Evolutionary conservation across 2,888 invertebrate genomes (phyloP), one percentile per base, ranked within the genome.

Genomic region (Sarcophaga rosellei): DNA sequence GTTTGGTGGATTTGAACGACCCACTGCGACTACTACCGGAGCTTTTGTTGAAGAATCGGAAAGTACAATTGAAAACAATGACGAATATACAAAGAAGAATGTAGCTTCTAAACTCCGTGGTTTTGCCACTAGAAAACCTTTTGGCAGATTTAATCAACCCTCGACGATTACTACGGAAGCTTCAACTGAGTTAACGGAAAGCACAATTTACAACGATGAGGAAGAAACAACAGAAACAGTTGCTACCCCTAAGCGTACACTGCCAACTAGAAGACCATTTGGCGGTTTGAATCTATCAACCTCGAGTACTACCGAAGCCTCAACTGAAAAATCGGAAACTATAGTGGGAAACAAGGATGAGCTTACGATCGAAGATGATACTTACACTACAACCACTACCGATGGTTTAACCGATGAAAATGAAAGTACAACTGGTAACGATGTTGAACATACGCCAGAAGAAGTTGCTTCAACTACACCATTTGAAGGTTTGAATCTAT

Each of bases 271-370:
- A 11, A 53, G 20, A 66, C 62, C 73, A 5, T 73, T 47, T 59
- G 20, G 3, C 11, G 35, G 68, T 21, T 47, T 78, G 12, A 82
- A 62, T 5, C 83, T 80, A 12, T 23, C 70, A 11, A 77, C 70
- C 53, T 66, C 62, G 11, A 70, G 68, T 11, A 65, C 76, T 0
- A 80, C 74, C 35, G 81, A 80, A 63, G 15, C n/a, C 1, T 12
- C 53, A 35, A 8, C 15, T 35, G 21, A 69, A 53, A 44, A 63
- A 62, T 57, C 25, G 65, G 65, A 21, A 21, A 68, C 11, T 10
- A 61, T 45, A 17, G 4, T 45, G 11, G 47, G 11, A 1, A 69
- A 6, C 20, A 53, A 12, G 44, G n/a, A 69, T 20, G 15, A 6
- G 23, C 68, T 63, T 12, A 10, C 74, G 12, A 61, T 72, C 2